A percentile compares a stretch with the other conserved stretches of the same genome.
Conservation (phyloP, 2,888 invertebrate species). For the Onthophagus sagittarius region DNA sequence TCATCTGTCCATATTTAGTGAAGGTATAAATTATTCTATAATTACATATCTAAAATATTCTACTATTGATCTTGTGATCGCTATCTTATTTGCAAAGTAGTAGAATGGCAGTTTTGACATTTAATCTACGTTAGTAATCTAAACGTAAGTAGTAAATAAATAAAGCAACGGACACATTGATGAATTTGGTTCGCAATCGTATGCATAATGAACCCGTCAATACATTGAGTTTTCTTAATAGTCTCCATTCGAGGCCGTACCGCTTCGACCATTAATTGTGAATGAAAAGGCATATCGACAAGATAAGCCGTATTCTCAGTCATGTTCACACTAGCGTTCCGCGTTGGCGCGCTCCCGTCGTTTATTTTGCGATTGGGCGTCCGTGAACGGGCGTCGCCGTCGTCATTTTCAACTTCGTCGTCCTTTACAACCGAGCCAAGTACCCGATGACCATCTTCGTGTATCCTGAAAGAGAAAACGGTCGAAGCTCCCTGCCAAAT, state of each 20-base stretch:
- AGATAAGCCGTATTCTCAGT: conserved; percentile 20
- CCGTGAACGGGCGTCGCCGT: not conserved
- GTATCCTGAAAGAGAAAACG: not conserved
- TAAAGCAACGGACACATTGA: conserved; percentile 20
- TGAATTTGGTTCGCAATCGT: conserved; percentile 26
- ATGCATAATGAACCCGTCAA: conserved; percentile 33
- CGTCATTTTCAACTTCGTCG: too few relatives aligned
- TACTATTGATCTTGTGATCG: not conserved
- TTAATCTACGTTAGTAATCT: not conserved
- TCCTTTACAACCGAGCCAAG: too few relatives aligned
- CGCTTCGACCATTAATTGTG: conserved; percentile 29
- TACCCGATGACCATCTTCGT: not conserved
- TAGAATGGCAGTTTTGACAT: not conserved
- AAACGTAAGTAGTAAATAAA: not conserved
- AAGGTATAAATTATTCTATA: too few relatives aligned
- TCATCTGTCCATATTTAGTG: too few relatives aligned
- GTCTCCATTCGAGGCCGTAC: conserved; percentile 24
- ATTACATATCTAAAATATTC: not conserved
- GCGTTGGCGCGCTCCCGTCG: conserved; percentile 10
- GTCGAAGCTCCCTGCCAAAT: conserved; percentile 11
- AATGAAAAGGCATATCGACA: conserved; percentile 30
- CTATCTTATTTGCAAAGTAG: not conserved
- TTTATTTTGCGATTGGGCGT: conserved; percentile 17
- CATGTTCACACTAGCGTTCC: conserved; percentile 19
- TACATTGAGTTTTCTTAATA: conserved; percentile 28